A percentile compares a stretch with the other conserved stretches of the same genome.
These are phyloP conservation scores for Cheilosia impressa DNA, from an alignment of 2,888 invertebrate species.

Conservation along the genomic window DNA sequence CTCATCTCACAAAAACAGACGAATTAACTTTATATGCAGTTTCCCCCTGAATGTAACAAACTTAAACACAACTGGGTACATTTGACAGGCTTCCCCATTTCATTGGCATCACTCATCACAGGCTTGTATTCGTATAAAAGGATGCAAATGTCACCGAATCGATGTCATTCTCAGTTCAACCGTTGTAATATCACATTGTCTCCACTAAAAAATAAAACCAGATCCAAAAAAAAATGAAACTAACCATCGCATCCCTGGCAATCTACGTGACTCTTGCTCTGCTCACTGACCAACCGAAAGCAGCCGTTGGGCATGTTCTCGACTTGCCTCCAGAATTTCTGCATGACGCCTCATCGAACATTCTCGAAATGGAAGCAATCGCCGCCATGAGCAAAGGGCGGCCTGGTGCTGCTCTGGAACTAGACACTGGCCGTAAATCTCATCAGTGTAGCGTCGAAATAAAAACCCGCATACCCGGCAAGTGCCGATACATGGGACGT, in stretches of 20 bases:
- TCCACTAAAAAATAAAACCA: neutral
- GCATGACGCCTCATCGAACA: constrained; percentile 62
- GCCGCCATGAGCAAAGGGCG: constrained; percentile 55
- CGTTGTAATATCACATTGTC: constrained; percentile 23
- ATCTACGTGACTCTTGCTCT: constrained; percentile 62
- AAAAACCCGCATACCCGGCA: constrained; percentile 80
- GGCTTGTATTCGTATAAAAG: constrained; percentile 52
- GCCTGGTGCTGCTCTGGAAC: constrained; percentile 20
- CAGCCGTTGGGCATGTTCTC: constrained; percentile 52
- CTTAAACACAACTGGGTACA: constrained; percentile 44
- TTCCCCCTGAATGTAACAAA: no score
- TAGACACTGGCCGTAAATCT: constrained; percentile 52
- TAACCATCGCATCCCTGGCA: constrained; percentile 52
- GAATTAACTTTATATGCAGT: no score
- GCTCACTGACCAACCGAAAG: constrained; percentile 49
- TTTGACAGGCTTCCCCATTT: constrained; percentile 55
- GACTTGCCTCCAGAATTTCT: constrained; percentile 67
- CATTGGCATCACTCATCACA: constrained; percentile 20
- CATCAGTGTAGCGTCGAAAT: constrained; percentile 80
- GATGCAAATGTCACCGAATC: constrained; percentile 47
- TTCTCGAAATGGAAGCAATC: constrained; percentile 66
- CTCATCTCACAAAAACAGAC: no score
- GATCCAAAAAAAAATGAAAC: constrained; percentile 49
- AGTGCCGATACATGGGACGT: constrained; percentile 80
- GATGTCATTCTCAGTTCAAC: constrained; percentile 61